Evolutionary conservation across 2,113 vertebrate species (phyloP).

Genomic region (Pampusana beccarii): DNA sequence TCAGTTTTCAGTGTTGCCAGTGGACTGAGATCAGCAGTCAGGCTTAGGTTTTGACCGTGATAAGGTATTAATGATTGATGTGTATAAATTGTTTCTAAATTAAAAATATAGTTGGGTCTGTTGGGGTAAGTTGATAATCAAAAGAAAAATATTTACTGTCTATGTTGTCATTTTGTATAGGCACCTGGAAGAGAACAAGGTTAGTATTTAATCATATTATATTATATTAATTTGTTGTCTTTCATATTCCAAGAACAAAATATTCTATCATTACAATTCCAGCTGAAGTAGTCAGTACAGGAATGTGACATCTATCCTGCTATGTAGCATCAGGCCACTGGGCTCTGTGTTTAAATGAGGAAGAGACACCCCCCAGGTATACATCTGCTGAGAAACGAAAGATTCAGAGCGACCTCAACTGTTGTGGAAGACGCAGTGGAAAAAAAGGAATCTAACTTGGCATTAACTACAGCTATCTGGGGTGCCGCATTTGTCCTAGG

Average conservation of each 20-base stretch:
- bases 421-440: neutral
- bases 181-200: constrained; percentile 35
- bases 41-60: neutral
- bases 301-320: neutral
- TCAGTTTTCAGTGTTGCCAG: neutral
- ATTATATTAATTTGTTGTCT: neutral
- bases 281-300: neutral
- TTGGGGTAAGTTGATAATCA: neutral
- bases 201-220: constrained; percentile 33
- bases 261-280: neutral
- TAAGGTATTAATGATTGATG: neutral
- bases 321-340: neutral
- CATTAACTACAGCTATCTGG: neutral
- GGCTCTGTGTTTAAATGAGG: neutral
- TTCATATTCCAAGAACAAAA: neutral
- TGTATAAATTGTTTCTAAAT: neutral
- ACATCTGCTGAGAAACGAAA: neutral
- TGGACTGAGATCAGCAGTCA: neutral
- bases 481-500: neutral
- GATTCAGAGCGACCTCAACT: neutral
- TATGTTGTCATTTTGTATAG: constrained; percentile 41
- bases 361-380: neutral
- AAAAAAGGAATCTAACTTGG: neutral
- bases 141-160: constrained; percentile 11
- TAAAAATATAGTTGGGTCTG: neutral